A percentile compares a stretch with the other conserved stretches of the same genome.
These are phyloP conservation scores for Triplophysa bombifrons DNA, from an alignment of 2,797 vertebrate genomes.

Conservation along the genomic window DNA sequence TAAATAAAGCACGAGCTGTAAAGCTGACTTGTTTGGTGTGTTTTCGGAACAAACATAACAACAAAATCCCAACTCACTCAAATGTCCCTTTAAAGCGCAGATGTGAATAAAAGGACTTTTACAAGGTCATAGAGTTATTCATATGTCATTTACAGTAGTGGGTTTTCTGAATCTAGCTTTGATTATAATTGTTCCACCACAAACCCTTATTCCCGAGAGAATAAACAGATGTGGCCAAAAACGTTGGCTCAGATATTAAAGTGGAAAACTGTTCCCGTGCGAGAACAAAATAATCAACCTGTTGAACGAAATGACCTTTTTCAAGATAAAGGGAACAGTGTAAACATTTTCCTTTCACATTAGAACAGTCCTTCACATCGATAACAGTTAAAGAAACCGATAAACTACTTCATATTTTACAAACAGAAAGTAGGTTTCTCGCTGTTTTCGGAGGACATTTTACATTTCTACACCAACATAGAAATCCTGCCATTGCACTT, in stretches of 20 bases:
- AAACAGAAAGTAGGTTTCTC: not conserved
- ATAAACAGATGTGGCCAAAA: conserved; percentile 21
- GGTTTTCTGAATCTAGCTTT: conserved; percentile 21
- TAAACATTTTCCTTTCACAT: conserved; percentile 34
- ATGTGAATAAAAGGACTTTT: conserved; percentile 33
- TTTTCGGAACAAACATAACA: conserved; percentile 35
- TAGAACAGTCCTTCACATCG: conserved; percentile 10
- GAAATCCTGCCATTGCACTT: conserved; percentile 21
- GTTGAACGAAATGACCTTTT: not conserved
- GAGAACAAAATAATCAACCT: not conserved
- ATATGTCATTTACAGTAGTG: conserved; percentile 29
- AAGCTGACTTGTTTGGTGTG: conserved; percentile 63
- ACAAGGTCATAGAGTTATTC: conserved; percentile 25
- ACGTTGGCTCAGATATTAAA: not conserved
- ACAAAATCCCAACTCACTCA: conserved; percentile 42
- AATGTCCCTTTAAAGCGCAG: conserved; percentile 54
- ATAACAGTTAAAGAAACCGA: not conserved
- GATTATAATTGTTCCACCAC: not conserved
- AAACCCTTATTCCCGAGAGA: not conserved
- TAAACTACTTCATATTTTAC: conserved; percentile 4
- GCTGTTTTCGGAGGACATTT: conserved; percentile 17
- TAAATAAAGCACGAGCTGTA: conserved; percentile 61
- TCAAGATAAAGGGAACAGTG: conserved; percentile 1
- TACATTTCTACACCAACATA: conserved; percentile 16
- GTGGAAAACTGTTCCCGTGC: not conserved